Evolutionary conservation across 2,888 invertebrate species (phyloP).

Genomic region (Phania funesta): DNA sequence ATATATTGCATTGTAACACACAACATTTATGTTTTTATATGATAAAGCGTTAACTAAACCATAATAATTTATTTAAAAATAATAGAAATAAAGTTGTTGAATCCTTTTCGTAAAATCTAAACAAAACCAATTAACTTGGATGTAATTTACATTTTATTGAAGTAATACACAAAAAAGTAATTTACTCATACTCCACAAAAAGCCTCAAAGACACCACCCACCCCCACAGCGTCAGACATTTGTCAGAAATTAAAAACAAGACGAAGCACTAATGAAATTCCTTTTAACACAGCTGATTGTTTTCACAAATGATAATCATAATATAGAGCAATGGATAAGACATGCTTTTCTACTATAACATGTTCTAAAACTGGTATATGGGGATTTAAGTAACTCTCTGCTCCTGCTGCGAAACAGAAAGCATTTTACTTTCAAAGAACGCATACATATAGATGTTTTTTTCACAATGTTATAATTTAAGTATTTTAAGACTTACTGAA

Average conservation of each 20-base stretch:
- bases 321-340: neutral
- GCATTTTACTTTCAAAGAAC: neutral
- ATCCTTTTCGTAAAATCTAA: neutral
- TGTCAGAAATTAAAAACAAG: neutral
- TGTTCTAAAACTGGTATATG: too few relatives aligned
- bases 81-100: neutral
- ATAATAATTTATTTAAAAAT: neutral
- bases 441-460: neutral
- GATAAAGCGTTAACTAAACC: neutral
- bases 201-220: neutral
- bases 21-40: too few relatives aligned
- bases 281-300: neutral
- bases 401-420: neutral
- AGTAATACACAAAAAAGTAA: neutral
- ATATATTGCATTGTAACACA: too few relatives aligned
- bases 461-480: neutral
- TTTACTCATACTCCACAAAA: neutral
- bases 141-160: neutral
- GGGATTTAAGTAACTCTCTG: neutral
- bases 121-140: slow-evolving; percentile 9
- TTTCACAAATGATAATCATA: too few relatives aligned
- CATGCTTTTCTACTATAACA: neutral
- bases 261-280: neutral
- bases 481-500: neutral
- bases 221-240: neutral